phyloP scores from a whole-genome alignment of 2,113 vertebrate genomes.

The Odontesthes bonariensis region DNA sequence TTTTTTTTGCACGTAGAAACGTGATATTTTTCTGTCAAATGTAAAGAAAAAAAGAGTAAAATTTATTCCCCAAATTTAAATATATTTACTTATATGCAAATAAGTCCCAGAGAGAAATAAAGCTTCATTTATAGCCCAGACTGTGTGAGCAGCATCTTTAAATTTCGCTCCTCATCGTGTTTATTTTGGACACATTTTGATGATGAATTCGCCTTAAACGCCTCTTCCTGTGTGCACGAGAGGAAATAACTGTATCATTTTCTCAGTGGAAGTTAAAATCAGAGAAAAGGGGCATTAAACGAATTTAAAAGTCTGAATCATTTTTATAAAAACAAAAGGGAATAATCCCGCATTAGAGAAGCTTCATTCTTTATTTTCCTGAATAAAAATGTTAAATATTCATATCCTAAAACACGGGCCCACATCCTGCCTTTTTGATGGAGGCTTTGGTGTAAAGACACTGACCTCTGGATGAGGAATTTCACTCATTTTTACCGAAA shows the following conservation, averaged over 20 bases:
- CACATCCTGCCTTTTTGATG: not conserved
- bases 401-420: too few species aligned
- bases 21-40: not conserved
- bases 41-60: not conserved
- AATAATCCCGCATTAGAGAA: not conserved
- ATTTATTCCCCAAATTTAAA: not conserved
- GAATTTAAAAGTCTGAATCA: slow-evolving; percentile 36
- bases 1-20: not conserved
- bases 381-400: slow-evolving; percentile 2
- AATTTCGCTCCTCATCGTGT: not conserved
- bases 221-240: not conserved
- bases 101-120: slow-evolving; percentile 1
- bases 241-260: not conserved
- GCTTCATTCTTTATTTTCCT: slow-evolving; percentile 10
- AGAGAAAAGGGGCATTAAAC: not conserved
- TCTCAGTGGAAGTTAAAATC: not conserved
- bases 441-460: not conserved
- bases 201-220: slow-evolving; percentile 62
- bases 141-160: too few species aligned
- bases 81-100: slow-evolving; percentile 71
- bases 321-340: not conserved
- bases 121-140: not conserved
- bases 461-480: not conserved
- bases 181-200: not conserved
- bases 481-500: slow-evolving; percentile 1